Percentiles rank a stretch among this genome's conserved stretches.
Evolutionary conservation across 2,113 vertebrate genomes (phyloP).

Genomic region (Pionites leucogaster): DNA sequence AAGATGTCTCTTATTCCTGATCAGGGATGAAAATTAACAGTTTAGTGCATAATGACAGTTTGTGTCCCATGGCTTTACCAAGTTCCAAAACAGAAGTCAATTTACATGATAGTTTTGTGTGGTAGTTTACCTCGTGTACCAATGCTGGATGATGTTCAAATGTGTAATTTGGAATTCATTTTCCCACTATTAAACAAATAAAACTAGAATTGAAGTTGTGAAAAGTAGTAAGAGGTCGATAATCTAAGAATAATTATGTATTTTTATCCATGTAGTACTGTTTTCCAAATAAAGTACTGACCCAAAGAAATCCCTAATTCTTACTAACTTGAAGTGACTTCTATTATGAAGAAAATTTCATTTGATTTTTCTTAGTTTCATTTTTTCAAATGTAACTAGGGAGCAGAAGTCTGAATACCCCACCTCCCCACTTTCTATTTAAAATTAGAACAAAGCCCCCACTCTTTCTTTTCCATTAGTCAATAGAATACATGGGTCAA

Average conservation of each 20-base stretch:
- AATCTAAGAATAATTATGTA: not conserved
- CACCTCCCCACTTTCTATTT: not conserved
- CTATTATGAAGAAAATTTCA: not conserved
- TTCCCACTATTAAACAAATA: not conserved
- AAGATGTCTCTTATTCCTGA: not conserved
- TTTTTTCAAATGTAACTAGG: not conserved
- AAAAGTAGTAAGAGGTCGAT: not conserved
- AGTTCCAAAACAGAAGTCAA: not conserved
- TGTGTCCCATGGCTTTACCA: not conserved
- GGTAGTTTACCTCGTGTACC: not conserved
- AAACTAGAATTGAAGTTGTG: not conserved
- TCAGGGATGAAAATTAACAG: not conserved
- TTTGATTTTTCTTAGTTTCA: not conserved
- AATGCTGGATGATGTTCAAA: not conserved
- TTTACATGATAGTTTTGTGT: not conserved
- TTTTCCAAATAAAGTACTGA: not conserved
- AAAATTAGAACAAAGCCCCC: not conserved
- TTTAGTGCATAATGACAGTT: not conserved
- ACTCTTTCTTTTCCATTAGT: not conserved
- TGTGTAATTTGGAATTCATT: not conserved
- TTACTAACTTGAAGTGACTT: not conserved
- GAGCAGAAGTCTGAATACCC: not conserved
- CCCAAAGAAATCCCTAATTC: not conserved
- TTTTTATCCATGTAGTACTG: not conserved
- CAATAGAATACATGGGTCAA: not conserved